phyloP scores from a whole-genome alignment of 1,140 invertebrate genomes.

The Coboldia fuscipes region DNA sequence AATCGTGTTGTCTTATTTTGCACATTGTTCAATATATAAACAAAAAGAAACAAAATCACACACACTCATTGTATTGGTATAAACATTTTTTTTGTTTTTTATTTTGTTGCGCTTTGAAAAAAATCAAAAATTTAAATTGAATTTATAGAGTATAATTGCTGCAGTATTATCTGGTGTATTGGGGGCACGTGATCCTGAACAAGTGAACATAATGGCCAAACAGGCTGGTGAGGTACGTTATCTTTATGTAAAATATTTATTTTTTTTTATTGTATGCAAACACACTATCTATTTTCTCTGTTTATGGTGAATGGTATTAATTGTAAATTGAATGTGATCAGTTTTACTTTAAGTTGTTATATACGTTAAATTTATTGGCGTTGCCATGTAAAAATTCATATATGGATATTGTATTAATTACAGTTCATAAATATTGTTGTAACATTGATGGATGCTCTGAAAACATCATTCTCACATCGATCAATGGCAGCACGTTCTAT shows the following conservation, averaged over 20 bases:
- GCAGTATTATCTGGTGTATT: conserved; percentile 69
- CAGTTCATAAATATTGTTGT: conserved; percentile 83
- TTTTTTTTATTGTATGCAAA: too few species aligned
- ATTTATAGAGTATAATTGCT: conserved; percentile 67
- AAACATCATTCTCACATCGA: conserved; percentile 77
- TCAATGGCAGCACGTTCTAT: conserved; percentile 58
- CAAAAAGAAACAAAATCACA: background rate
- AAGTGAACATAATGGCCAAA: conserved; percentile 75
- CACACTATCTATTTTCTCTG: too few species aligned
- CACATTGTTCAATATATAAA: background rate
- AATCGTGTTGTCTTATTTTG: too few species aligned
- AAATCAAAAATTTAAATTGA: too few species aligned
- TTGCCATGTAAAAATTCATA: background rate
- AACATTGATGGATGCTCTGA: conserved; percentile 69
- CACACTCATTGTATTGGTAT: background rate
- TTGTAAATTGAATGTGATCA: too few species aligned
- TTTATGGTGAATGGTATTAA: too few species aligned
- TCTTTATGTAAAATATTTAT: too few species aligned
- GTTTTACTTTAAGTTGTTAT: too few species aligned
- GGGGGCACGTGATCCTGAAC: conserved; percentile 69
- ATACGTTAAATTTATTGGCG: too few species aligned
- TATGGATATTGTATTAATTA: conserved; percentile 6
- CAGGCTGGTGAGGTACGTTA: conserved; percentile 87
- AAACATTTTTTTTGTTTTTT: conserved; percentile 6
- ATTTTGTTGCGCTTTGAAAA: background rate